These are phyloP conservation scores for Tetrao urogallus DNA, from an alignment of 2,113 vertebrate genomes.

Conservation along the genomic window DNA sequence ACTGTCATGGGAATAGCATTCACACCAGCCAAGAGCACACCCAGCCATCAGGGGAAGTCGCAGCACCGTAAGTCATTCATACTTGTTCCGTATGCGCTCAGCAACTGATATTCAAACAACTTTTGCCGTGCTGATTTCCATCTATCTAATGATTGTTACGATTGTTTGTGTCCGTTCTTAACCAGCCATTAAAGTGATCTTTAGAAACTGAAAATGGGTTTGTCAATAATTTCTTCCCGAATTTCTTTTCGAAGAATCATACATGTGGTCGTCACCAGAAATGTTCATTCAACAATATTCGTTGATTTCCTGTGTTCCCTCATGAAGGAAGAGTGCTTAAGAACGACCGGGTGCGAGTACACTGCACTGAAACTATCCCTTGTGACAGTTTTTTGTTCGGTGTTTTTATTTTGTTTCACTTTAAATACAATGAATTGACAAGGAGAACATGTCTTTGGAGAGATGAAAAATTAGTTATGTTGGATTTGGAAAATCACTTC, in stretches of 20 bases:
- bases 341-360: background rate
- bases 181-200: background rate
- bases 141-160: slow-evolving; percentile 2
- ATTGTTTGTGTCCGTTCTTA: slow-evolving; percentile 21
- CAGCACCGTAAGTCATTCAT: slow-evolving; percentile 46
- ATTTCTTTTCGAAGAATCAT: background rate
- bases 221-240: slow-evolving; percentile 19
- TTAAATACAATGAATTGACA: background rate
- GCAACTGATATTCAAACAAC: background rate
- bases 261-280: background rate
- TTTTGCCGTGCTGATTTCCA: slow-evolving; percentile 1
- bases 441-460: background rate
- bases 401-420: background rate
- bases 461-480: background rate
- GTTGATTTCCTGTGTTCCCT: background rate
- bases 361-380: background rate
- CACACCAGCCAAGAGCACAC: background rate
- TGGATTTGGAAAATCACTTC: background rate
- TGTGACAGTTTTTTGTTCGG: background rate
- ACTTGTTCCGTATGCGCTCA: background rate
- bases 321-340: background rate
- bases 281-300: background rate
- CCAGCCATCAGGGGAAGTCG: background rate
- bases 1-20: slow-evolving; percentile 7
- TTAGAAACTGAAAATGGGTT: background rate